phyloP scores from a whole-genome alignment of 2,797 vertebrate genomes.

The Rhabdomys pumilio region DNA sequence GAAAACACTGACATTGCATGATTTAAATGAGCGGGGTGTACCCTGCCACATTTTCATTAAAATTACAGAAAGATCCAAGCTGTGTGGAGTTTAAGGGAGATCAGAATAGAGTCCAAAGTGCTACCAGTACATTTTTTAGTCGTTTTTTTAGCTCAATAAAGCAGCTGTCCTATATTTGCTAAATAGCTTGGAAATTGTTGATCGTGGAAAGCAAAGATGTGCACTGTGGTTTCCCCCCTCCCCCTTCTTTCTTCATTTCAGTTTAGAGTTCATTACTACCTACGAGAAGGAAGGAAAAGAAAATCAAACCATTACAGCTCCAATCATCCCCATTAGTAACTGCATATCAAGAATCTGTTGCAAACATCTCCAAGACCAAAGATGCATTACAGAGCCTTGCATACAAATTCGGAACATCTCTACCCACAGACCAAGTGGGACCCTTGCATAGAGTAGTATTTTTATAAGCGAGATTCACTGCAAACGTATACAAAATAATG shows the following conservation, averaged over 20 bases:
- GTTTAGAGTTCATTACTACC: conserved; percentile 75
- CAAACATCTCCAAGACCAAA: conserved; percentile 11
- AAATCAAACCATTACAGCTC: conserved; percentile 46
- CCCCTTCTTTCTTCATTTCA: conserved; percentile 77
- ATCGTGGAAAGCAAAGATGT: conserved; percentile 81
- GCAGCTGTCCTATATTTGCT: conserved; percentile 88
- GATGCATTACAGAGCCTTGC: conserved; percentile 37
- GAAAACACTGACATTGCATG: conserved; percentile 84
- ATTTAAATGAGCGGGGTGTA: conserved; percentile 86
- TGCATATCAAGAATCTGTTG: conserved; percentile 68
- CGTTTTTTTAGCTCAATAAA: conserved; percentile 87
- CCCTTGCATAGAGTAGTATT: conserved; percentile 43
- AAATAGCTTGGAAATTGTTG: conserved; percentile 87
- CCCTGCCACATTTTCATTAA: conserved; percentile 82
- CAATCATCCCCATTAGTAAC: conserved; percentile 62
- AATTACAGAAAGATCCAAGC: conserved; percentile 84
- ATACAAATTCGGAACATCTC: conserved; percentile 59
- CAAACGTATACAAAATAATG: conserved; percentile 30
- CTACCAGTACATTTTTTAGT: conserved; percentile 85
- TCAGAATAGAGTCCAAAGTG: conserved; percentile 86
- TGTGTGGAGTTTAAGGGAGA: conserved; percentile 84
- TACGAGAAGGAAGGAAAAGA: conserved; percentile 54
- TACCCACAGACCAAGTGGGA: conserved; percentile 34
- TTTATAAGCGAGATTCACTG: conserved; percentile 64
- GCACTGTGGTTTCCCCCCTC: conserved; percentile 63